These are phyloP conservation scores for Myopa testacea DNA, from an alignment of 2,888 invertebrate genomes.

Conservation along the genomic window DNA sequence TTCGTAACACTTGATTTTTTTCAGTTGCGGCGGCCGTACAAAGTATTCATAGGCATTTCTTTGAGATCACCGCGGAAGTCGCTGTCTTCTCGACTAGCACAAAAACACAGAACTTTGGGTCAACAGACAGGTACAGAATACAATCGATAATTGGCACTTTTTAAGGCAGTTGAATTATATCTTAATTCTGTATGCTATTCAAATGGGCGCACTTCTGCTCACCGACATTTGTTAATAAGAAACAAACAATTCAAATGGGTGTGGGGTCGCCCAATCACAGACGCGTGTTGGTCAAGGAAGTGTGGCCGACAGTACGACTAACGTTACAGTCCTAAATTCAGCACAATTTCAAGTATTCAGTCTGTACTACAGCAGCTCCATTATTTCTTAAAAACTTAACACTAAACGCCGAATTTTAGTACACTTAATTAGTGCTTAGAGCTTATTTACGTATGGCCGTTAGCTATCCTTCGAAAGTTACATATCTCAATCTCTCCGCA, in stretches of 20 bases:
- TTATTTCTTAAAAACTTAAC: too few relatives aligned
- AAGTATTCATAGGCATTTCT: too few relatives aligned
- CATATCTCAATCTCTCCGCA: too few relatives aligned
- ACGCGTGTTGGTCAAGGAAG: not conserved
- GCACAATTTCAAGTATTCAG: too few relatives aligned
- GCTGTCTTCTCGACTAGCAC: not conserved
- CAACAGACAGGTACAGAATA: slow-evolving; percentile 28
- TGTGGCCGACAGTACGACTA: too few relatives aligned
- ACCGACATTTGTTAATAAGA: too few relatives aligned
- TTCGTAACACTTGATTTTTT: not conserved
- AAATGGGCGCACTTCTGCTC: not conserved
- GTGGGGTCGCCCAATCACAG: not conserved
- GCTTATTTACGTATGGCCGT: too few relatives aligned
- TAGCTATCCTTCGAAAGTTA: too few relatives aligned
- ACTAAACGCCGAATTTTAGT: too few relatives aligned
- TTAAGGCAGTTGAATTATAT: slow-evolving; percentile 19
- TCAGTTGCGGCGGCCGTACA: not conserved
- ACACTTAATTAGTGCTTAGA: too few relatives aligned
- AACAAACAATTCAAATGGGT: slow-evolving; percentile 4
- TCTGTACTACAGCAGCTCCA: too few relatives aligned
- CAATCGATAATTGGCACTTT: slow-evolving; percentile 27
- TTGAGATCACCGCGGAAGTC: not conserved
- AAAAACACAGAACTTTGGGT: not conserved
- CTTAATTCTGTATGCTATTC: not conserved
- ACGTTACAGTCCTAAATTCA: too few relatives aligned